Evolutionary conservation across 2,888 invertebrate species (phyloP), one percentile per base, ranked within the genome.

Genomic region (Tortricodes alternella): DNA sequence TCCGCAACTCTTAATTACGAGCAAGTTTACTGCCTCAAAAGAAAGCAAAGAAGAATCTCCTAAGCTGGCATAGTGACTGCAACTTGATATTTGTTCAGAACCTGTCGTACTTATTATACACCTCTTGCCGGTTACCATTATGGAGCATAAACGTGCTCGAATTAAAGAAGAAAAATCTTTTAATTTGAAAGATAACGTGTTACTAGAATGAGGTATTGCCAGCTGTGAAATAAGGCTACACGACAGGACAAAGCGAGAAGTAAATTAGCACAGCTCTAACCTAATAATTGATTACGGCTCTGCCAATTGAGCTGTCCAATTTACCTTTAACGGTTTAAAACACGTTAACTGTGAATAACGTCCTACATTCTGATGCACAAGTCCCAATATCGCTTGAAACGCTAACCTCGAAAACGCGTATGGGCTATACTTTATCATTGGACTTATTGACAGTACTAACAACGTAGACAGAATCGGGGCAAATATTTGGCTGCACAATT

Each of bases 401-500:
- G 51, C 38, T 58, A 44, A 60, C 50, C 51, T 62, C 60, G 64
- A 58, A 68, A 70, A 59, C 67, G 64, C 68, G 50, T 43, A 53
- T 69, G 67, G 73, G 74, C 71, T 76, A 76, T 79, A 77, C 74
- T 80, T 77, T 82, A 78, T 79, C 78, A 78, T 76, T 77, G 77
- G 73, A 81, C 73, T 67, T 86, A 84, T 87, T 87, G 86, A 87
- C 85, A 82, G 78, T 76, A 80, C 85, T 85, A 85, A 84, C 83
- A 81, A 78, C 80, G 75, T 73, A 65, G 76, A 76, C 79, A 68
- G 76, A 79, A 84, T 74, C 74, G 70, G 72, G 63, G 58, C 83
- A 85, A 88, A 88, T 85, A 85, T 87, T 85, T 83, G 79, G 73
- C 60, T 75, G 78, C 78, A 73, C 81, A 85, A 86, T 86, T 85